Base-by-base conservation (phyloP, 2,888 invertebrate genomes). In the Sarcophaga subvicina region DNA sequence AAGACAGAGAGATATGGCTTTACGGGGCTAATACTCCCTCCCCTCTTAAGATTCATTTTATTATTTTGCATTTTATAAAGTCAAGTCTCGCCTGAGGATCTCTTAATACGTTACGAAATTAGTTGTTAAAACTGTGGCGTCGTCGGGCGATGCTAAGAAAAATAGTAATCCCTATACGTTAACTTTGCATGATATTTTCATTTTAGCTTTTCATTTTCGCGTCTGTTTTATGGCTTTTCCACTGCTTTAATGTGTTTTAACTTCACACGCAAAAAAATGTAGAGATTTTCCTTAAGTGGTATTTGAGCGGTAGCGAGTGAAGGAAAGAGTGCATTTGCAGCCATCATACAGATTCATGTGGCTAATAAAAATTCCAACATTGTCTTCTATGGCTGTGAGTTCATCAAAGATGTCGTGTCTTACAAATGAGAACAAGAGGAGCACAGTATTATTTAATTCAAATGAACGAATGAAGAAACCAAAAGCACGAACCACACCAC, bases 361-460 rank as follows among this genome's bases (percentile, higher is more conserved):
- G 91, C 91, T 92, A 91, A 91, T 92, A 92, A 92, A 91, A 91
- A 91, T 91, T 91, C 91, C 91, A 90, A 91, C 91, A 91, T 90
- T 91, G 91, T 91, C 90, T 91, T 88, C 83, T 90, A 89, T 90
- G 37, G 83, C 80, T 73, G 49, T 78, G 89, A 91, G 91, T 91
- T 91, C 90, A 91, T 91, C 91, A 90, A 89, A 89, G 85, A 88
- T 88, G 85, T 77, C 78, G 70, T 80, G 85, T 62, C 64, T n/a
- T 77, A 85, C 87, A 88, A 84, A 54, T 80, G 37, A 49, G 62
- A 59, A 70, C 77, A 77, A 76, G 54, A 14, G 54, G 17, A 54
- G 3, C 14, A 54, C 5, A 14, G 12, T 72, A 71, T 71, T 76
- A 71, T 60, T 71, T 84, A 54, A 17, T 25, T 20, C 47, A 49